Evolutionary conservation across 2,113 vertebrate species (phyloP).

Genomic region (Tupaia tana): DNA sequence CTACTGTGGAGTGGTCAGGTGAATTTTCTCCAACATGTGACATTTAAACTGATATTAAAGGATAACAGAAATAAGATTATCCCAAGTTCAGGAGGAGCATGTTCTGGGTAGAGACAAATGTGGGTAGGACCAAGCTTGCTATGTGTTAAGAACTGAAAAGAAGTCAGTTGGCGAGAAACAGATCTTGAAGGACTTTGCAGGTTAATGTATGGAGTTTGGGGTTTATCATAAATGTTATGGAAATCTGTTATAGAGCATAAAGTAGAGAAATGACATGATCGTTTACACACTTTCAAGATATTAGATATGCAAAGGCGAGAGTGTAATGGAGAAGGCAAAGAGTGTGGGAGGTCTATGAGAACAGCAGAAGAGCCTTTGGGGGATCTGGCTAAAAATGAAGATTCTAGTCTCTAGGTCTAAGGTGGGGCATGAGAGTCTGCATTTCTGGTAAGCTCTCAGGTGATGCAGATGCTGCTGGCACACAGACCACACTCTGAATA

Average conservation of each 20-base stretch:
- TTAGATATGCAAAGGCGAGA: neutral
- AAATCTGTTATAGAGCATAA: neutral
- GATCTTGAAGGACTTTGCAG: neutral
- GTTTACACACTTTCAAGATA: neutral
- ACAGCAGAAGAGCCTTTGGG: neutral
- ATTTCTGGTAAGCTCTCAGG: neutral
- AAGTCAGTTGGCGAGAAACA: neutral
- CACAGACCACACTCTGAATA: neutral
- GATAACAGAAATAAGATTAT: neutral
- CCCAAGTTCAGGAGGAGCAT: neutral
- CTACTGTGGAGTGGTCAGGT: neutral
- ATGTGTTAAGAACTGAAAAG: neutral
- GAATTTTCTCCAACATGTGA: slow-evolving; percentile 18
- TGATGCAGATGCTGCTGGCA: neutral
- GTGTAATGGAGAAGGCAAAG: neutral
- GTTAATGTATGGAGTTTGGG: neutral
- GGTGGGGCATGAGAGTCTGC: neutral
- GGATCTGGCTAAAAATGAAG: neutral
- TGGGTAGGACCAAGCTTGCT: neutral
- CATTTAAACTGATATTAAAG: slow-evolving; percentile 9
- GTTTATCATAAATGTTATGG: neutral
- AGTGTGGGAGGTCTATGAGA: neutral
- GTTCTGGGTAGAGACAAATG: slow-evolving; percentile 13
- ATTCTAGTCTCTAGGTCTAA: neutral
- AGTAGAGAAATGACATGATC: neutral